Percentiles rank a stretch among this genome's conserved stretches.
Evolutionary conservation across 2,113 vertebrate species (phyloP).

Genomic region (Psittacula cyanocephala): DNA sequence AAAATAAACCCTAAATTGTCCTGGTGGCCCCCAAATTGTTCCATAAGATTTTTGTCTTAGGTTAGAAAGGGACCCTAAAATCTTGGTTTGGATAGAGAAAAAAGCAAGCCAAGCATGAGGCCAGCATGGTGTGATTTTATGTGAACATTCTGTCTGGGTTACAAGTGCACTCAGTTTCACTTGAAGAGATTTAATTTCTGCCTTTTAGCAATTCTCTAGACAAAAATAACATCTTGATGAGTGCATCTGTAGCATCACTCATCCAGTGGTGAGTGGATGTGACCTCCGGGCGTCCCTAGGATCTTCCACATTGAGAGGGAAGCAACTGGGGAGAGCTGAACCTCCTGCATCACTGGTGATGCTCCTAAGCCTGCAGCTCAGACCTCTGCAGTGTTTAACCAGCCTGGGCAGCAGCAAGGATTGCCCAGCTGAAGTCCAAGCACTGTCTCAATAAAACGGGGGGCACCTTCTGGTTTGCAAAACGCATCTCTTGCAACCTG

Average conservation of each 20-base stretch:
- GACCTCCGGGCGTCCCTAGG: background rate
- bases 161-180: background rate
- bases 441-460: accelerated
- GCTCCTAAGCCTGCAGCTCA: background rate
- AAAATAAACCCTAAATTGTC: background rate
- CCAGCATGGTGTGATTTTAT: accelerated
- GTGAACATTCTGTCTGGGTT: background rate
- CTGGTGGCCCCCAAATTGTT: background rate
- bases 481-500: background rate
- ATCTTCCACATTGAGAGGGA: background rate
- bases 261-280: background rate
- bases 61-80: background rate
- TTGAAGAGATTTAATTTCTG: background rate
- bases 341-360: background rate
- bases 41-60: background rate
- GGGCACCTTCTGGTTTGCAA: background rate
- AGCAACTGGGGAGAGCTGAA: background rate
- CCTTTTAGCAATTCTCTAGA: background rate
- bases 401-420: background rate
- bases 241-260: background rate
- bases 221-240: background rate
- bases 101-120: background rate
- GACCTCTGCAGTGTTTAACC: background rate
- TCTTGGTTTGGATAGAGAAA: background rate
- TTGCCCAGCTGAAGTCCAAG: background rate